Evolutionary conservation across 2,888 invertebrate genomes (phyloP), one percentile per base, ranked within the genome.

Genomic region (Hedya salicella): DNA sequence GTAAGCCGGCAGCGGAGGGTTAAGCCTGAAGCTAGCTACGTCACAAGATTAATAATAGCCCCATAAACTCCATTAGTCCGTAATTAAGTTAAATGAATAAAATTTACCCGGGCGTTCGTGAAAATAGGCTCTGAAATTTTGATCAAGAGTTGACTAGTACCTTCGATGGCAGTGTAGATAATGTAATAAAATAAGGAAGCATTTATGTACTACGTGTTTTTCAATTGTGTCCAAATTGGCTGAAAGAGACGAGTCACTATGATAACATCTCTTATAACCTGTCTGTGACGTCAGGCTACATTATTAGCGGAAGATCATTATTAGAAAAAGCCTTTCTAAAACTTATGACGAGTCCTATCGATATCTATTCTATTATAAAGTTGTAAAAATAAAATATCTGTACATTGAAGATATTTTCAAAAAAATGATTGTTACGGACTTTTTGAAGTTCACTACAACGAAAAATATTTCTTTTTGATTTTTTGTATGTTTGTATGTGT

Each of bases 71-170:
- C 81, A 84, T 87, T 85, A 89, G 83, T 81, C 79, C 71, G 81
- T 88, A 87, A 88, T 88, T 86, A 88, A 87, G 83, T 85, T 83
- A 82, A 86, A 88, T 83, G 84, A 83, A 82, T 82, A 82, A 85
- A 86, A 86, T 85, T 85, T 83, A 79, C 79, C 77, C 80, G 80
- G 83, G 80, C 82, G 78, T 78, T 77, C 75, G 75, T 72, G 79
- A 75, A 80, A 82, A 82, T 82, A 80, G 80, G 76, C 73, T 66
- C 72, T 70, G 75, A 73, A 75, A 73, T 75, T 78, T 80, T 75
- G 71, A 73, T 70, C 67, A 67, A 50, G 66, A 66, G 73, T 72
- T 72, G 74, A 71, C 65, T 72, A 74, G 69, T 54, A 59, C 69
- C 70, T 73, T 70, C 63, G 52, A 68, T 62, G 53, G 16, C 13